Percentiles rank a stretch among this genome's conserved stretches.
These are phyloP conservation scores for Epizoanthus illoricatus DNA, from an alignment of 92 coral and sea anemone genomes.

Conservation along the genomic window DNA sequence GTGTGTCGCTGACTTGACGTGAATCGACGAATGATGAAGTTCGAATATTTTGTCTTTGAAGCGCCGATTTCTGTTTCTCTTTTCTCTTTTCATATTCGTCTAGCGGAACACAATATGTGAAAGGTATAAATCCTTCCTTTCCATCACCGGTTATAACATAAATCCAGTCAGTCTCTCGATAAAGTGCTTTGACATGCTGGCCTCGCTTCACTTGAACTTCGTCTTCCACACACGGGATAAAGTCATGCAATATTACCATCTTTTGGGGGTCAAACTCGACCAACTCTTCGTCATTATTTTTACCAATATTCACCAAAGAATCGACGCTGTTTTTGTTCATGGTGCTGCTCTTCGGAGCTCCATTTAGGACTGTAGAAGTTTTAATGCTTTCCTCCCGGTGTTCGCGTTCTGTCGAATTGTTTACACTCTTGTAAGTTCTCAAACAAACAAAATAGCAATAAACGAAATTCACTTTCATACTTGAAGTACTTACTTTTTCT, in stretches of 20 bases:
- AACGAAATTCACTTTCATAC: slow-evolving; percentile 25
- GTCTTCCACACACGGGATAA: slow-evolving; percentile 95
- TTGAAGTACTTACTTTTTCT: slow-evolving; percentile 73
- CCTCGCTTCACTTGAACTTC: slow-evolving; percentile 89
- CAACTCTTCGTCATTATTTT: slow-evolving; percentile 59
- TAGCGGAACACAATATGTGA: slow-evolving; percentile 79
- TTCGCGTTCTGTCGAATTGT: slow-evolving; percentile 75
- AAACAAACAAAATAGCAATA: slow-evolving; percentile 69
- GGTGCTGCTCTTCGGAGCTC: slow-evolving; percentile 57
- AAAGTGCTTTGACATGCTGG: slow-evolving; percentile 85
- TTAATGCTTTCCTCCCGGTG: slow-evolving; percentile 51
- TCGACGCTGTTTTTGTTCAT: slow-evolving; percentile 66
- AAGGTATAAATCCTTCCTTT: slow-evolving; percentile 92
- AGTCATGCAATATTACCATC: slow-evolving; percentile 93
- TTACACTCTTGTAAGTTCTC: slow-evolving; percentile 28
- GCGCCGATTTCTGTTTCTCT: slow-evolving; percentile 60
- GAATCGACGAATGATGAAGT: slow-evolving; percentile 59
- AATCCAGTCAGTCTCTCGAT: slow-evolving; percentile 94
- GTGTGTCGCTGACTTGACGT: slow-evolving; percentile 47
- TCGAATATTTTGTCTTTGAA: slow-evolving; percentile 54
- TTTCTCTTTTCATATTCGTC: slow-evolving; percentile 81
- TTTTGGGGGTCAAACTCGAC: slow-evolving; percentile 83
- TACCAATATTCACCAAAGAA: slow-evolving; percentile 54
- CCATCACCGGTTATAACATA: slow-evolving; percentile 78
- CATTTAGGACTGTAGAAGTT: slow-evolving; percentile 48